Base-by-base conservation (phyloP, 2,113 vertebrate species). In the Paracanthobrama guichenoti region DNA sequence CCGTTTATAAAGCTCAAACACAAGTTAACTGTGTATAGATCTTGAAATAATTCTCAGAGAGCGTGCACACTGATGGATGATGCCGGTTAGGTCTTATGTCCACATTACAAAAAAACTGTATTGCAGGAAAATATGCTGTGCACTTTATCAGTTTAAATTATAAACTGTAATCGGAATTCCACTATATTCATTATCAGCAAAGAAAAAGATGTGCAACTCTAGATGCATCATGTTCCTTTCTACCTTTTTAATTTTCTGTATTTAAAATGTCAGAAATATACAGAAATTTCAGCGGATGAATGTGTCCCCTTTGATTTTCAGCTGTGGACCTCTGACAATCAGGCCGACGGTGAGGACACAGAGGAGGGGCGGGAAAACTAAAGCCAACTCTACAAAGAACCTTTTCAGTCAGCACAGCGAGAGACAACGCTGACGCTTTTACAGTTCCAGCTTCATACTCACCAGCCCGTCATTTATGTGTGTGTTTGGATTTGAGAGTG, bases 301-400 rank as follows among this genome's bases (percentile, higher is more conserved):
- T 67, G 53, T 80, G 18, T 60, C 8, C 7, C 26, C 3, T n/a
- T 22, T 55, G n/a, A 4, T 16, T 9, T 77, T 57, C 84, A 95
- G 94, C 93, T 95, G 91, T 95, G 94, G 94, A 94, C 91, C 83
- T 93, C 93, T 79, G 94, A 94, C 66, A 93, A 82, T 90, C 91
- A 94, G 88, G 77, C 0, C 0, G 94, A 94, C 20, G 88, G 67
- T n/a, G 93, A 93, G 9, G 94, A 94, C 3, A 44, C 86, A 14
- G 92, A 93, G 76, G 91, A 94, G 62, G 71, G 84, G 50, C 90
- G 75, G 88, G 91, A 93, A 14, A 89, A 91, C 84, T 93, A 90
- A 93, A 86, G 79, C 82, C 74, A 87, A 64, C 60, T 80, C 74
- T 10, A 85, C 87, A 50, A 53, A 85, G 77, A 88, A 86, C 42